Percentiles rank a stretch among this genome's conserved stretches.
These are phyloP conservation scores for Zaprionus inermis DNA, from an alignment of 1,140 invertebrate species.

Conservation along the genomic window DNA sequence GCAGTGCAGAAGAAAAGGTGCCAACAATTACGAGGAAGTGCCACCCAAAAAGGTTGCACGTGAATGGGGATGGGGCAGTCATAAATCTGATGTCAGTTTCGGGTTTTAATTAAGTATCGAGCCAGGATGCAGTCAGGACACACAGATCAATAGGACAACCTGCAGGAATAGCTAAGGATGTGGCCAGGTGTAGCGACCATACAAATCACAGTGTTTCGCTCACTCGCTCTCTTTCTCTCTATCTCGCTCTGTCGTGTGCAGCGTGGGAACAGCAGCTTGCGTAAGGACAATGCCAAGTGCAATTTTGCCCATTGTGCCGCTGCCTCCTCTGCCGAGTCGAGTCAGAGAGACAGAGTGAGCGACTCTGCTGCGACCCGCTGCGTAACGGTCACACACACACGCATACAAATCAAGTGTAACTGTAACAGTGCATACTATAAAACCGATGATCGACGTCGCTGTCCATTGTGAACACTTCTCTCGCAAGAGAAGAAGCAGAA, in stretches of 20 bases:
- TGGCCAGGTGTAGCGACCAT: constrained; percentile 59
- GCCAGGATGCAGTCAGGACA: neutral
- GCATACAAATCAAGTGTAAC: constrained; percentile 36
- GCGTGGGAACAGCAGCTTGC: constrained; percentile 77
- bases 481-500: constrained; percentile 13
- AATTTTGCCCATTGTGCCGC: constrained; percentile 66
- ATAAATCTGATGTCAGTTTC: constrained; percentile 73
- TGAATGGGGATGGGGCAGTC: constrained; percentile 20
- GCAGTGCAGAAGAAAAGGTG: constrained; percentile 18
- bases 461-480: constrained; percentile 34
- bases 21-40: constrained; percentile 76
- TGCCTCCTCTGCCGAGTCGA: neutral
- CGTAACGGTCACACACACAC: constrained; percentile 54
- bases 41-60: constrained; percentile 42
- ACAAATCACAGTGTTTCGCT: constrained; percentile 61
- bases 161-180: constrained; percentile 52
- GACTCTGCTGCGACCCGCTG: constrained; percentile 63
- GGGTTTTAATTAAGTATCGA: constrained; percentile 70
- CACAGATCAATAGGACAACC: constrained; percentile 49
- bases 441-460: constrained; percentile 42
- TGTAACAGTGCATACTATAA: constrained; percentile 43
- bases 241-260: constrained; percentile 6
- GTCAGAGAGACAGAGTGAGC: constrained; percentile 19
- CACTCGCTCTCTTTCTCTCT: neutral
- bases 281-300: constrained; percentile 79